Conservation (phyloP, 2,113 vertebrate species). For the Eolophus roseicapilla region DNA sequence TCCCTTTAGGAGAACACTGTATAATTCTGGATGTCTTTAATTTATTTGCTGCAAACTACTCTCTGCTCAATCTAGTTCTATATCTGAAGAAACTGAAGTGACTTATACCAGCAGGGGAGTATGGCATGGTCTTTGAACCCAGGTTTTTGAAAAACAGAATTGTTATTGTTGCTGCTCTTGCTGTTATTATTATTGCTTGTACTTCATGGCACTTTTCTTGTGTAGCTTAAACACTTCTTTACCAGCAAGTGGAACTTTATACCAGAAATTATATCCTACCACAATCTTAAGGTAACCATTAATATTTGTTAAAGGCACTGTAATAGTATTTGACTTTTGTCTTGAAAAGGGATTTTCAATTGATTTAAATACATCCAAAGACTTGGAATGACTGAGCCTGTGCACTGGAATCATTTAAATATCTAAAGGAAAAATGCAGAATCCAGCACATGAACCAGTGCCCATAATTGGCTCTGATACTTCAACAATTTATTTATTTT, state of each 20-base stretch:
- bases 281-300: not conserved
- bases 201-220: not conserved
- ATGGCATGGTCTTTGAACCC: not conserved
- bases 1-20: not conserved
- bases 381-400: slow-evolving; percentile 31
- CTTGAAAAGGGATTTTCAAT: slow-evolving; percentile 38
- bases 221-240: not conserved
- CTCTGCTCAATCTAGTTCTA: not conserved
- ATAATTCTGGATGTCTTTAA: not conserved
- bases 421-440: slow-evolving; percentile 42
- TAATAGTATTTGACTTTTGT: not conserved
- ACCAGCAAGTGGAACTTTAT: not conserved
- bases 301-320: not conserved
- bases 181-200: not conserved
- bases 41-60: not conserved
- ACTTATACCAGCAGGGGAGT: not conserved
- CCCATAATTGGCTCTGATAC: slow-evolving; percentile 54
- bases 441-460: slow-evolving; percentile 57
- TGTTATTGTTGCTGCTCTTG: not conserved
- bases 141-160: not conserved
- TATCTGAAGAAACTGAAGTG: not conserved
- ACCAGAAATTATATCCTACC: not conserved
- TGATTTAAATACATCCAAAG: slow-evolving; percentile 34
- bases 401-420: slow-evolving; percentile 45
- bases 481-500: slow-evolving; percentile 64